These are phyloP conservation scores for Anas platyrhynchos DNA, from an alignment of 2,113 vertebrate species.

Conservation along the genomic window DNA sequence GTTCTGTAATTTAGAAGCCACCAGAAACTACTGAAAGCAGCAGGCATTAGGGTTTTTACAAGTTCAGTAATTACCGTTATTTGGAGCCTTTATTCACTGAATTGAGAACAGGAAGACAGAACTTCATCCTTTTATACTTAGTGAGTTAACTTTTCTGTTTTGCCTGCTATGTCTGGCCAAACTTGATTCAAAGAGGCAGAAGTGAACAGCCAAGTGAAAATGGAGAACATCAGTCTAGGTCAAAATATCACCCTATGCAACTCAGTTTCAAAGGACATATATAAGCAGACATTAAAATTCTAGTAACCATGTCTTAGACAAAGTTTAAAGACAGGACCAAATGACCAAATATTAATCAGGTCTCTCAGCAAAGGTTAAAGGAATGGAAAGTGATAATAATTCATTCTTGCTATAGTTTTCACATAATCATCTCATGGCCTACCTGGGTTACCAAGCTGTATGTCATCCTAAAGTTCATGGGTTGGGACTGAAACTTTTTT, in stretches of 20 bases:
- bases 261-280: slow-evolving; percentile 26
- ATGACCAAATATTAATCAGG: slow-evolving; percentile 24
- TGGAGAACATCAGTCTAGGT: slow-evolving; percentile 1
- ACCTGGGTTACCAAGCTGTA: background rate
- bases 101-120: background rate
- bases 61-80: background rate
- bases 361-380: slow-evolving; percentile 42
- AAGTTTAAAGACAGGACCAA: slow-evolving; percentile 44
- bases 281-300: slow-evolving; percentile 32
- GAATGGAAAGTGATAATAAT: slow-evolving; percentile 43
- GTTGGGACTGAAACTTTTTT: background rate
- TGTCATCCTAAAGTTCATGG: background rate
- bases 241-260: background rate
- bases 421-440: background rate
- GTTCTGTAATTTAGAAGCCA: background rate
- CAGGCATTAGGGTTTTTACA: background rate
- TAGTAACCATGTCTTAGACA: background rate
- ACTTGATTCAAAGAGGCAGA: background rate
- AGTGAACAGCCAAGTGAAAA: slow-evolving; percentile 15
- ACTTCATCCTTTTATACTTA: background rate
- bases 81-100: background rate
- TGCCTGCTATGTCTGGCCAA: background rate
- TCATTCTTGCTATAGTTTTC: slow-evolving; percentile 34
- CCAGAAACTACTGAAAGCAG: background rate
- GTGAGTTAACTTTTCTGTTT: background rate